Percentiles rank a stretch among this genome's conserved stretches.
Conservation (phyloP, 1,140 invertebrate species). For the Sinonovacula constricta region DNA sequence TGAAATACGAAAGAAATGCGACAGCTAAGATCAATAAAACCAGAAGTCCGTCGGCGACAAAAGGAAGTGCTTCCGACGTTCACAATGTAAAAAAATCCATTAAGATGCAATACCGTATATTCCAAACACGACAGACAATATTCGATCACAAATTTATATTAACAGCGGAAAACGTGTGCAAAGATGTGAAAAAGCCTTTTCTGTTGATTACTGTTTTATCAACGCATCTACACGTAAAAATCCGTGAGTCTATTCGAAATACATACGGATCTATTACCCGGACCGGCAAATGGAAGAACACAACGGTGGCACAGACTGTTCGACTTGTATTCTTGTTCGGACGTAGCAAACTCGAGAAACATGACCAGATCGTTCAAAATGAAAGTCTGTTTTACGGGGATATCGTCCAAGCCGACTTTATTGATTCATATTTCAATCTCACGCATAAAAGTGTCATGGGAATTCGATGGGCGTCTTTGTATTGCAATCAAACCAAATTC, state of each 20-base stretch:
- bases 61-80: no score
- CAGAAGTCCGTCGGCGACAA: no score
- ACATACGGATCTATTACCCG: not conserved
- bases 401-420: conserved; percentile 54
- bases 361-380: conserved; percentile 23
- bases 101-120: no score
- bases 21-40: no score
- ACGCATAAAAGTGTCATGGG: conserved; percentile 52
- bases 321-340: conserved; percentile 45
- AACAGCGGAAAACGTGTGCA: not conserved
- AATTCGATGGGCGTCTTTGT: conserved; percentile 42
- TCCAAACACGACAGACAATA: no score
- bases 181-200: not conserved
- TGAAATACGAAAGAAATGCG: no score
- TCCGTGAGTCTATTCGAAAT: not conserved
- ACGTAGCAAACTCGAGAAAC: not conserved
- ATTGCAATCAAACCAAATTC: conserved; percentile 40
- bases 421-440: conserved; percentile 46
- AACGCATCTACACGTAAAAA: not conserved
- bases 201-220: not conserved
- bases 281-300: not conserved
- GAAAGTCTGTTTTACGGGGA: conserved; percentile 51
- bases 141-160: not conserved
- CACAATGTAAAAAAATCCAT: no score
- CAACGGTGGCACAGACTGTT: not conserved